A percentile compares a stretch with the other conserved stretches of the same genome.
Conservation (phyloP, 2,797 vertebrate species). For the Setipinna tenuifilis region DNA sequence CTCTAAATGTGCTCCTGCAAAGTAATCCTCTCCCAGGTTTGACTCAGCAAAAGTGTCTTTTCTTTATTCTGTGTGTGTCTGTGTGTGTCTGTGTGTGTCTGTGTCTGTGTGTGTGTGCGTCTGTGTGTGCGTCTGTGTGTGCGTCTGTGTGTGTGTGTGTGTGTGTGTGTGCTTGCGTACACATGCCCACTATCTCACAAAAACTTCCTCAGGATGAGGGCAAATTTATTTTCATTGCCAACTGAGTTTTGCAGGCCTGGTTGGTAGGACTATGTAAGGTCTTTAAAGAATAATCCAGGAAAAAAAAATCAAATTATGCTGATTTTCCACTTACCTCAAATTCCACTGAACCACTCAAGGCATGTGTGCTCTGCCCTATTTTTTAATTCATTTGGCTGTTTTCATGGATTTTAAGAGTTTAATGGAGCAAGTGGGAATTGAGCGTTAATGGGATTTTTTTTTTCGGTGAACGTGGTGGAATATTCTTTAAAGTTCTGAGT, state of each 20-base stretch:
- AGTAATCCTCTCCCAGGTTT: slow-evolving; percentile 19
- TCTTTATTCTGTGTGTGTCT: not conserved
- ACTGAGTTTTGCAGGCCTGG: slow-evolving; percentile 1
- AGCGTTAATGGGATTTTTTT: not conserved
- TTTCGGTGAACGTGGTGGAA: not conserved
- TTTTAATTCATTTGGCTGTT: not conserved
- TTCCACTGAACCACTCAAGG: not conserved
- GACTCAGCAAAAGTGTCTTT: slow-evolving; percentile 27
- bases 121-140: not conserved
- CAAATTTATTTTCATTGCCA: not conserved
- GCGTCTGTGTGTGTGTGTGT: not conserved
- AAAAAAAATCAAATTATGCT: not conserved
- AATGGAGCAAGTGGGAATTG: not conserved
- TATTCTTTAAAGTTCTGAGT: not conserved
- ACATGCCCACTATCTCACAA: not conserved
- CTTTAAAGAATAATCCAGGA: not conserved
- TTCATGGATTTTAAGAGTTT: not conserved
- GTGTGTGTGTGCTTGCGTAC: no score
- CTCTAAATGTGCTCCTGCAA: slow-evolving; percentile 34
- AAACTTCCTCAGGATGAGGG: not conserved
- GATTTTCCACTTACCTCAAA: slow-evolving; percentile 12
- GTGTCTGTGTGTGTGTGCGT: not conserved
- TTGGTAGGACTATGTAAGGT: not conserved
- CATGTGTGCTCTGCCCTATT: not conserved
- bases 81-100: not conserved